These are phyloP conservation scores for Antechinus flavipes DNA, from an alignment of 2,113 vertebrate species.

Conservation along the genomic window DNA sequence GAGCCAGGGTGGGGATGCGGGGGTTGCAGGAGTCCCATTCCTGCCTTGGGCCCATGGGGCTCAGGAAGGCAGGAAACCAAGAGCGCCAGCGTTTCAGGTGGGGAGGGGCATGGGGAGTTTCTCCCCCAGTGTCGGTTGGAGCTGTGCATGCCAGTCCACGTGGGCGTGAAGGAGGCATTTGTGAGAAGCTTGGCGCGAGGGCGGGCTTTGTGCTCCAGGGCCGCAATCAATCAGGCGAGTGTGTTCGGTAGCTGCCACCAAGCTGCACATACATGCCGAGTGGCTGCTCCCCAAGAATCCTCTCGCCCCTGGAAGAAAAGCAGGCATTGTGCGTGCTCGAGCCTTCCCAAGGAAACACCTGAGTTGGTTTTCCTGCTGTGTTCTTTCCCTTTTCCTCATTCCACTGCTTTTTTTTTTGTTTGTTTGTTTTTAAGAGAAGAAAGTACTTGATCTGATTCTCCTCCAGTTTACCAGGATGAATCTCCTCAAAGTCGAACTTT, in stretches of 20 bases:
- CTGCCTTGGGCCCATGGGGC: background rate
- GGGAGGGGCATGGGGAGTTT: background rate
- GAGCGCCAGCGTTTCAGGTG: background rate
- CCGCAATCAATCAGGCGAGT: background rate
- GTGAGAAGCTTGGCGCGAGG: background rate
- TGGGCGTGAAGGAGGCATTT: background rate
- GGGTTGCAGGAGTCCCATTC: background rate
- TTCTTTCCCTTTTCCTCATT: background rate
- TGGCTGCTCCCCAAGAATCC: background rate
- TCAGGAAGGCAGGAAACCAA: background rate
- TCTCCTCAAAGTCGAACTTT: background rate
- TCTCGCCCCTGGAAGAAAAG: background rate
- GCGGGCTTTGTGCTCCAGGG: background rate
- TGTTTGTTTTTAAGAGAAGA: background rate
- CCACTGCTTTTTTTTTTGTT: background rate
- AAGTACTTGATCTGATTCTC: background rate
- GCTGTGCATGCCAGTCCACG: background rate
- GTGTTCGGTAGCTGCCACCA: background rate
- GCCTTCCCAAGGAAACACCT: background rate
- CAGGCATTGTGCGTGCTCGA: background rate
- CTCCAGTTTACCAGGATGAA: background rate
- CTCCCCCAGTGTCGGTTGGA: background rate
- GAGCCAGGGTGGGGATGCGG: background rate
- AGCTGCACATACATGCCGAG: background rate
- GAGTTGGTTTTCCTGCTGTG: background rate